Evolutionary conservation across 2,888 invertebrate genomes (phyloP).

Genomic region (Hyles lineata): DNA sequence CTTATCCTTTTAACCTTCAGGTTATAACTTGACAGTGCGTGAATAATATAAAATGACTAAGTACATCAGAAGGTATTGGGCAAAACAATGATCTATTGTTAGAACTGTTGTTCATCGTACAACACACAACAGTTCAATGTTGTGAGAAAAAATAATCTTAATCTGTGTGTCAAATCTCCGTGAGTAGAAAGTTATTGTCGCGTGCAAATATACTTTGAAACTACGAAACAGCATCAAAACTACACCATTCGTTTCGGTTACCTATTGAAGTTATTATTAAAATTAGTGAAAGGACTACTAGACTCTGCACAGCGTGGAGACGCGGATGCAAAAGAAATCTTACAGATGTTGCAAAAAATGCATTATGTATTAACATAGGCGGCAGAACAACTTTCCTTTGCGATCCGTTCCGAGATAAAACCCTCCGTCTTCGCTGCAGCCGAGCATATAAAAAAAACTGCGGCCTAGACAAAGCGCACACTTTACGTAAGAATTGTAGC

Average conservation of each 20-base stretch:
- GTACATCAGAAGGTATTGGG: neutral
- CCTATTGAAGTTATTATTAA: conserved; percentile 13
- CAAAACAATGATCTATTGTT: conserved; percentile 28
- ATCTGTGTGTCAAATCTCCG: conserved; percentile 28
- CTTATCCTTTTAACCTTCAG: no score
- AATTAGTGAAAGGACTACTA: conserved; percentile 20
- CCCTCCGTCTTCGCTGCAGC: neutral
- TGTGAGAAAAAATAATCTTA: conserved; percentile 31
- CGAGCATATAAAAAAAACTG: neutral
- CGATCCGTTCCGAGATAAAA: conserved; percentile 9
- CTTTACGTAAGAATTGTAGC: neutral
- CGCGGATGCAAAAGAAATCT: conserved; percentile 8
- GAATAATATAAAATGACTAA: neutral
- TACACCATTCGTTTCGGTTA: neutral
- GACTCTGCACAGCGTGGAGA: neutral
- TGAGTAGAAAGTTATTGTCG: conserved; percentile 32
- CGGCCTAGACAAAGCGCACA: neutral
- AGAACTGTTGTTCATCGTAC: conserved; percentile 24
- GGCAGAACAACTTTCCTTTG: conserved; percentile 17
- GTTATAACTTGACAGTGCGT: neutral
- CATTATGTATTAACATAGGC: conserved; percentile 20
- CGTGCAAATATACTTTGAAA: conserved; percentile 14
- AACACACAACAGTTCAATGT: conserved; percentile 30
- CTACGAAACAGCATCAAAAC: neutral
- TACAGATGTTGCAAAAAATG: conserved; percentile 18